These are phyloP conservation scores for Anticlea derivata DNA, from an alignment of 2,888 invertebrate species.

Conservation along the genomic window DNA sequence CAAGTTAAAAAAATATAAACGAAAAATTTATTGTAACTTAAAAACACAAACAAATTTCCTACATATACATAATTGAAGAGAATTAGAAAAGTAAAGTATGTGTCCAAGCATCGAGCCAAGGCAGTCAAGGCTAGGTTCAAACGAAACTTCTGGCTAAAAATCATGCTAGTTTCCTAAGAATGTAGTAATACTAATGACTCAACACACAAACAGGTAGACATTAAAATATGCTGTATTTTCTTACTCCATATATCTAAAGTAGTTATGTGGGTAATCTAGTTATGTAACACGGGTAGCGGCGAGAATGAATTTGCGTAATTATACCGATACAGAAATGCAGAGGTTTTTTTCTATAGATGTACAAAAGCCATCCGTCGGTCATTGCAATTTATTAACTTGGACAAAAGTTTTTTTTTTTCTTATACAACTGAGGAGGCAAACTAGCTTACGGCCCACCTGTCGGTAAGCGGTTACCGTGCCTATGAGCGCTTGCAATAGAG, in stretches of 20 bases:
- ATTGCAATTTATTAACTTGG: no score
- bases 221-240: conserved; percentile 26
- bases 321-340: not conserved
- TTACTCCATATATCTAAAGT: conserved; percentile 28
- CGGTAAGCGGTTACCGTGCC: no score
- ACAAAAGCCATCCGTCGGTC: not conserved
- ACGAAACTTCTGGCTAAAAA: conserved; percentile 14
- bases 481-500: no score
- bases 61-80: no score
- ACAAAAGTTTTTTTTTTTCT: no score
- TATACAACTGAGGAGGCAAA: no score
- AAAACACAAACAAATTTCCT: no score
- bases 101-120: conserved; percentile 2
- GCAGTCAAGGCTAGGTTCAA: conserved; percentile 15
- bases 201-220: conserved; percentile 19
- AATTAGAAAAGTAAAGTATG: not conserved
- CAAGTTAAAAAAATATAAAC: no score
- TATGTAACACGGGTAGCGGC: conserved; percentile 25
- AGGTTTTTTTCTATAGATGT: conserved; percentile 3
- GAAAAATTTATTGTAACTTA: no score
- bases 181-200: conserved; percentile 26
- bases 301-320: conserved; percentile 24
- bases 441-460: no score
- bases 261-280: conserved; percentile 27
- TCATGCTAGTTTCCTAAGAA: conserved; percentile 18